Evolutionary conservation across 2,888 invertebrate genomes (phyloP).

Genomic region (Teleiodes luculella): DNA sequence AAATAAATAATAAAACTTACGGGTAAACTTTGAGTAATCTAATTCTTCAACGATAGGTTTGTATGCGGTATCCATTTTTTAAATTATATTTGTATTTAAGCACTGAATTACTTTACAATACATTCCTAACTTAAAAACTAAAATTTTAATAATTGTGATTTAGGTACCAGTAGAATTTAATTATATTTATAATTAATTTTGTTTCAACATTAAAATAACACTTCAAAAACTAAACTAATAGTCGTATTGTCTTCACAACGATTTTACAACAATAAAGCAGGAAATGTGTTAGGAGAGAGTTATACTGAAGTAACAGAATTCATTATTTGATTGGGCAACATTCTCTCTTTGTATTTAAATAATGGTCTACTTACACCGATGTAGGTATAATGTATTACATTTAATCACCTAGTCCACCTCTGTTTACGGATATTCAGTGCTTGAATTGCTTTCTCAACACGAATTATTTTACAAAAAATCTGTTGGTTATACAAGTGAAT

Average conservation of each 20-base stretch:
- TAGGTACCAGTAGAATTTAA: too few species aligned
- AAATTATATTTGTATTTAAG: not conserved
- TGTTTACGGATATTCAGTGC: too few species aligned
- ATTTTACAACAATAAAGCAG: not conserved
- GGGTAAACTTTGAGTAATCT: not conserved
- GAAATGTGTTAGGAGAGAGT: not conserved
- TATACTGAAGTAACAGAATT: not conserved
- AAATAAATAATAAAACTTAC: slow-evolving; percentile 1
- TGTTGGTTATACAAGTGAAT: too few species aligned
- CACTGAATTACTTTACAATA: not conserved
- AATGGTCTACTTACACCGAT: slow-evolving; percentile 1
- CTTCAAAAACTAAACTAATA: too few species aligned
- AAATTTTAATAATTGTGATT: too few species aligned
- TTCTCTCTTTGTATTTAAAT: slow-evolving; percentile 16
- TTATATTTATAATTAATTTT: too few species aligned
- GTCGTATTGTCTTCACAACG: too few species aligned
- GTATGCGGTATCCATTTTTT: slow-evolving; percentile 21
- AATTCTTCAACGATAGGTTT: slow-evolving; percentile 21
- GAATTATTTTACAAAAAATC: too few species aligned
- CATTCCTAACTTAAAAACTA: not conserved
- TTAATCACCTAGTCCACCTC: too few species aligned
- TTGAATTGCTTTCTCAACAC: not conserved
- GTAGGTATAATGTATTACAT: not conserved
- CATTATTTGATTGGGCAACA: not conserved
- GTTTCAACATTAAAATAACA: too few species aligned